These are phyloP conservation scores for Esox masquinongy DNA, from an alignment of 2,797 vertebrate species.

Conservation along the genomic window DNA sequence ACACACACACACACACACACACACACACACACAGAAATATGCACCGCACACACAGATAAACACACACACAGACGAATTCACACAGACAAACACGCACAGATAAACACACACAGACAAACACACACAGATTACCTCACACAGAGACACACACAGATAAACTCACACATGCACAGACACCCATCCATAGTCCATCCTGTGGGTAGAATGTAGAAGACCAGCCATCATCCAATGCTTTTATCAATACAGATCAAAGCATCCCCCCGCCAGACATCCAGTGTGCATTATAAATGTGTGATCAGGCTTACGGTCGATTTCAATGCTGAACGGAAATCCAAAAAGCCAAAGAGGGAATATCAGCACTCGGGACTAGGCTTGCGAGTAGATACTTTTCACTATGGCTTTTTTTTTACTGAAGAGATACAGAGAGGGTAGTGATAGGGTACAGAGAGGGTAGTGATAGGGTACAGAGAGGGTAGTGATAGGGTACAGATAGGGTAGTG, in stretches of 20 bases:
- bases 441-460: no score
- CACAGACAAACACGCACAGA: neutral
- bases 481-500: no score
- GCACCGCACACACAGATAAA: neutral
- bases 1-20: constrained; percentile 1
- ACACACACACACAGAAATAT: neutral
- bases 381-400: neutral
- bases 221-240: constrained; percentile 5
- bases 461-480: no score
- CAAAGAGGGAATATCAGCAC: neutral
- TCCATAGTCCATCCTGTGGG: neutral
- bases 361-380: neutral
- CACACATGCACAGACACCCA: constrained; percentile 2
- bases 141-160: neutral
- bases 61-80: neutral
- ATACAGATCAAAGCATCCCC: constrained; percentile 11
- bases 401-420: neutral
- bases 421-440: no score
- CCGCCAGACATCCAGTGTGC: neutral
- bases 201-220: neutral
- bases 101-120: neutral
- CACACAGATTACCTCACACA: neutral
- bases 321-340: neutral
- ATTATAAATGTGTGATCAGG: neutral
- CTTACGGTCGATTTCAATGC: neutral